Evolutionary conservation across 2,888 invertebrate species (phyloP), one percentile per base, ranked within the genome.

Genomic region (Sesia apiformis): DNA sequence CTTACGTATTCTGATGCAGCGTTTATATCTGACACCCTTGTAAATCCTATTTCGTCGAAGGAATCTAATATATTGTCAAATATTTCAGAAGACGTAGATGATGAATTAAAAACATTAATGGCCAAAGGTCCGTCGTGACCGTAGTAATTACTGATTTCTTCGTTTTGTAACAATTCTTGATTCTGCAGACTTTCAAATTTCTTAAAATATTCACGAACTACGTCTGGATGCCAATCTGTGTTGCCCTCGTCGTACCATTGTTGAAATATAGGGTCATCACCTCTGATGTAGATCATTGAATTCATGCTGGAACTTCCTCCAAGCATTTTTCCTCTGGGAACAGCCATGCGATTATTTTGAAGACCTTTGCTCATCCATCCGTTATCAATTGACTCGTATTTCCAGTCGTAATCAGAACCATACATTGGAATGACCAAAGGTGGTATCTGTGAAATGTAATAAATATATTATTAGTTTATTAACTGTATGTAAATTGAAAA

Each of bases 321-420:
- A 54, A 92, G 72, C 72, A 91, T 83, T 70, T 92, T 93, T 0
- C 93, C 94, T 56, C 92, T 81, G 4, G 92, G 89, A 92, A 91
- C 92, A 4, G 61, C 63, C 5, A 81, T 72, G 50, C 72, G 59
- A 53, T 72, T 67, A 51, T 74, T 69, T 56, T 69, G 64, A 49
- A 78, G 81, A 91, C 94, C 95, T 66, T 94, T 81, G 72, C 94
- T 94, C 0, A 92, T 90, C 51, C 89, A 91, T 39, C 93, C 93
- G 70, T 94, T 93, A 0, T 94, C 94, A 66, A 94, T 94, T 0
- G 95, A 95, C 73, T 93, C 93, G 74, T 96, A 97, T 69, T 93
- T 91, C 96, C 96, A 97, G 74, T 96, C 96, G 55, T 95, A 80
- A 67, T 63, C 55, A 4, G 72, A 84, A 64, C 92, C 50, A 38